These are phyloP conservation scores for Rattus norvegicus DNA, from an alignment of 2,113 vertebrate species.

Conservation along the genomic window GRCr8 NC_086020.1:244857001-244857500, in stretches of 20 bases:
- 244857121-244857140: neutral
- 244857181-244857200: neutral
- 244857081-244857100: neutral
- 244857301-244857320: constrained; percentile 68
- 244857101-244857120: neutral
- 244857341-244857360: constrained; percentile 53
- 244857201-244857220: neutral
- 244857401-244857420: constrained; percentile 68
- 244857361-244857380: constrained; percentile 59
- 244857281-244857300: neutral
- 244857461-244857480: constrained; percentile 65
- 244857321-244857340: constrained; percentile 48
- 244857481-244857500: constrained; percentile 56
- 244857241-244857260: neutral
- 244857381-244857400: constrained; percentile 68
- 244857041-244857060: neutral
- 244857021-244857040: neutral
- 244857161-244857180: neutral
- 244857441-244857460: constrained; percentile 61
- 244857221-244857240: neutral
- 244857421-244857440: constrained; percentile 76
- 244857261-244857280: neutral
- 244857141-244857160: too few relatives aligned
- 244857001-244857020: neutral
- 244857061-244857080: neutral